Conservation (phyloP, 2,113 vertebrate genomes). For the Passer domesticus region DNA sequence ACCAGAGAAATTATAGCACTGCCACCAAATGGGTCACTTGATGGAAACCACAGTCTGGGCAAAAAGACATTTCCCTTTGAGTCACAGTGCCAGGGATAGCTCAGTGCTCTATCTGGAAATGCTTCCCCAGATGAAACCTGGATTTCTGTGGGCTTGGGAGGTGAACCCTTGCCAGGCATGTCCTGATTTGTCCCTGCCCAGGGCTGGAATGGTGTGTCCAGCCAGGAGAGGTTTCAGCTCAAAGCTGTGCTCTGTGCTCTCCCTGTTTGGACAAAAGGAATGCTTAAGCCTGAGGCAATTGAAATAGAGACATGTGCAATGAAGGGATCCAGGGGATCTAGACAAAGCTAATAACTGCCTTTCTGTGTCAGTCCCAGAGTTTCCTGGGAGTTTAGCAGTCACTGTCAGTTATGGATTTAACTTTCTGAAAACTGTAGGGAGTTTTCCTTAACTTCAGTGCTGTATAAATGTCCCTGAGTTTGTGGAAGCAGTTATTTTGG, state of each 20-base stretch:
- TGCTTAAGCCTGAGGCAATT: neutral
- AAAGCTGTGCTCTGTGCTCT: neutral
- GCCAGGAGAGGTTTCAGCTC: neutral
- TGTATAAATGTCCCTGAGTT: neutral
- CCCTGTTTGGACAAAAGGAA: neutral
- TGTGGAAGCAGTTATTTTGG: neutral
- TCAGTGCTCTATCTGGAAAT: neutral
- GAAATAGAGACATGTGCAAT: neutral
- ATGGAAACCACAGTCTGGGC: neutral
- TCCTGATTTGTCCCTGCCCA: neutral
- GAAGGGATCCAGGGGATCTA: neutral
- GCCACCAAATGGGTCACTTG: neutral
- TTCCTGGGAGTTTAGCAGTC: neutral
- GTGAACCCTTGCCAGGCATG: neutral
- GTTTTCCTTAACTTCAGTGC: neutral
- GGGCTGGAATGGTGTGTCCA: neutral
- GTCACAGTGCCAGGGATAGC: neutral
- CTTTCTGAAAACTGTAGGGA: neutral
- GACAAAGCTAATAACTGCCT: neutral
- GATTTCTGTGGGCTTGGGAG: no score
- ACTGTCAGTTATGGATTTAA: neutral
- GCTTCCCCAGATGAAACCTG: neutral
- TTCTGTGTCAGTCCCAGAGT: neutral
- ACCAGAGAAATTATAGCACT: neutral
- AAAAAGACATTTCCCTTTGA: neutral